Conservation (phyloP, 2,113 vertebrate genomes). For the Odontesthes bonariensis region DNA sequence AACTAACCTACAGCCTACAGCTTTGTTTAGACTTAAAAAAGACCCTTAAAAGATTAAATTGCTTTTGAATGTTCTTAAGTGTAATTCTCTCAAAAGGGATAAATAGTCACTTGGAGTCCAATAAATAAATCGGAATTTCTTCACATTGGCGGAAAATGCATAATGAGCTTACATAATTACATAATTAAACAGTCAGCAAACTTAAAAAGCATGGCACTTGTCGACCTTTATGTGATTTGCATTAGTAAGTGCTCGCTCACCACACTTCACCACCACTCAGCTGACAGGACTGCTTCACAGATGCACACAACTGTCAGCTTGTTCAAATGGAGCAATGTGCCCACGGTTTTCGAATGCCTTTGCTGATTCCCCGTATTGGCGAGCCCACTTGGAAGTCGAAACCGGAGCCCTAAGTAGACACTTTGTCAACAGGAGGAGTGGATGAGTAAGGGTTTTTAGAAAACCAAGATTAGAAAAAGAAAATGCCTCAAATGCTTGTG, state of each 20-base stretch:
- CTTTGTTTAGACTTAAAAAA: neutral
- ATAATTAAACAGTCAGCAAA: neutral
- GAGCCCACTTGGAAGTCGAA: conserved; percentile 10
- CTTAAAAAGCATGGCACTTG: neutral
- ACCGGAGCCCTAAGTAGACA: neutral
- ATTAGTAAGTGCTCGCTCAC: conserved; percentile 13
- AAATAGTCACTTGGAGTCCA: neutral
- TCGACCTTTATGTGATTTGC: conserved; percentile 33
- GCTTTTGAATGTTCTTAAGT: neutral
- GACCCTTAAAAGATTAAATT: neutral
- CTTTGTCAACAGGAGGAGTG: neutral
- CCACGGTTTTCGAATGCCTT: neutral
- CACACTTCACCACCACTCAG: conserved; percentile 2
- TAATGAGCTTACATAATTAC: conserved; percentile 2
- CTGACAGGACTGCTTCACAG: conserved; percentile 7
- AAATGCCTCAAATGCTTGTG: no score
- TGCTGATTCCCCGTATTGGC: conserved; percentile 5
- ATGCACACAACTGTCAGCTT: neutral
- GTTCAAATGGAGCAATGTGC: neutral
- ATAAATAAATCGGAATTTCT: neutral
- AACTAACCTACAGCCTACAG: neutral
- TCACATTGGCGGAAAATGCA: neutral
- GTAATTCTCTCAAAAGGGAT: neutral
- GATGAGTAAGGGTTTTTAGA: conserved; percentile 8
- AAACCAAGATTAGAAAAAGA: neutral